Conservation (phyloP, 2,888 invertebrate species). For the Heliothis peltigera region DNA sequence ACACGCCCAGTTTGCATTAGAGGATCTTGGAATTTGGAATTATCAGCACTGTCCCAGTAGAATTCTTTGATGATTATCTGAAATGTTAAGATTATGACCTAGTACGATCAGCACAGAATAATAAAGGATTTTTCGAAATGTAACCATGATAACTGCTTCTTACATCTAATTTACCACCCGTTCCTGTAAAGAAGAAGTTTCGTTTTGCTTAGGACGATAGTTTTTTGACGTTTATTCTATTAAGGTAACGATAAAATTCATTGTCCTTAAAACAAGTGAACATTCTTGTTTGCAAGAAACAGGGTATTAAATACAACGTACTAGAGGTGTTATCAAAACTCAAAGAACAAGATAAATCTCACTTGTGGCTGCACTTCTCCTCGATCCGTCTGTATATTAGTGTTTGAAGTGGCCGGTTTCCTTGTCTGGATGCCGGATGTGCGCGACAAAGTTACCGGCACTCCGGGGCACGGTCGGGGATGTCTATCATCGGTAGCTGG, state of each 20-base stretch:
- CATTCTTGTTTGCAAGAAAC: no score
- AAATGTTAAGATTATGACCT: conserved; percentile 38
- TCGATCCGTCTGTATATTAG: background rate
- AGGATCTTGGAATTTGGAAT: background rate
- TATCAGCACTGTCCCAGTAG: conserved; percentile 67
- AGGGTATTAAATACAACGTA: no score
- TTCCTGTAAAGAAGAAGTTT: no score
- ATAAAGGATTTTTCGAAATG: no score
- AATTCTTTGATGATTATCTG: conserved; percentile 72
- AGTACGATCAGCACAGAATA: no score
- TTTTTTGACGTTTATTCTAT: no score
- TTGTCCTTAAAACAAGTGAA: no score
- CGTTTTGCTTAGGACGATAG: no score
- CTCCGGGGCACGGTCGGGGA: conserved; percentile 1
- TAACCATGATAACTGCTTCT: no score
- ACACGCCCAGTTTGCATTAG: background rate
- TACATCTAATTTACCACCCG: no score
- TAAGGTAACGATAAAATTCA: no score
- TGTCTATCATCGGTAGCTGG: conserved; percentile 7
- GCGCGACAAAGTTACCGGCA: background rate
- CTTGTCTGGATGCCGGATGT: conserved; percentile 1
- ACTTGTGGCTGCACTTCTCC: conserved; percentile 44
- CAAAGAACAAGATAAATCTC: background rate
- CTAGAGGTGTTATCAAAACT: background rate
- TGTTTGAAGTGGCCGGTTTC: conserved; percentile 18